phyloP scores from a whole-genome alignment of 2,888 invertebrate species.

The Xestia ashworthii region DNA sequence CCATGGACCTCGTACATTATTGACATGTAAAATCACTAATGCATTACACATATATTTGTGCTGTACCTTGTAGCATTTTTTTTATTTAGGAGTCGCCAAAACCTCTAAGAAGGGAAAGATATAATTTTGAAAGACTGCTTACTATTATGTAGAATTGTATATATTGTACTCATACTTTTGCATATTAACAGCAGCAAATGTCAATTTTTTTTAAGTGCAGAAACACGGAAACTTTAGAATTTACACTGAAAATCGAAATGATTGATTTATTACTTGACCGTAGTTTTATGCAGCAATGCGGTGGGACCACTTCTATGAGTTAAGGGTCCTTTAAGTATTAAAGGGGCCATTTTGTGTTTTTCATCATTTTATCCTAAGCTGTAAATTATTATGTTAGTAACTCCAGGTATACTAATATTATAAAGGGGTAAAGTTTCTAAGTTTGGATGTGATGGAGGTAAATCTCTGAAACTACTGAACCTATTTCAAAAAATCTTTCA shows the following conservation, averaged over 20 bases:
- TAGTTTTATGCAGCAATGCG: not conserved
- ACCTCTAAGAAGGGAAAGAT: not conserved
- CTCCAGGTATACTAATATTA: not conserved
- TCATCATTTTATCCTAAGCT: conserved; percentile 9
- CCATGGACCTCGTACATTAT: too few relatives aligned
- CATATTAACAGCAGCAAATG: not conserved
- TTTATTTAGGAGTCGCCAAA: not conserved
- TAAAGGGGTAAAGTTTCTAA: not conserved
- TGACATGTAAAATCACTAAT: not conserved
- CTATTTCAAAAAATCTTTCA: not conserved
- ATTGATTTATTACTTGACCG: not conserved
- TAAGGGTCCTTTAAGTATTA: not conserved
- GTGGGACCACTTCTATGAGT: conserved; percentile 1
- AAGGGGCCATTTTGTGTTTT: not conserved
- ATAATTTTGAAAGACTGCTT: not conserved
- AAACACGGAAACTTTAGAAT: not conserved
- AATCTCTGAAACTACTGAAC: not conserved
- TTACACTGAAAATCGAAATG: not conserved
- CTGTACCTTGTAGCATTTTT: not conserved
- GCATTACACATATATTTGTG: not conserved
- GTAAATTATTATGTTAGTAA: not conserved
- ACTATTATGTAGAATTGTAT: too few relatives aligned
- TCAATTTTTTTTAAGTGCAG: not conserved
- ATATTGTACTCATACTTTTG: not conserved
- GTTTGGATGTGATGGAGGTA: not conserved